Base-by-base conservation (phyloP, 2,113 vertebrate genomes). In the Choloepus hoffmanni region DNA sequence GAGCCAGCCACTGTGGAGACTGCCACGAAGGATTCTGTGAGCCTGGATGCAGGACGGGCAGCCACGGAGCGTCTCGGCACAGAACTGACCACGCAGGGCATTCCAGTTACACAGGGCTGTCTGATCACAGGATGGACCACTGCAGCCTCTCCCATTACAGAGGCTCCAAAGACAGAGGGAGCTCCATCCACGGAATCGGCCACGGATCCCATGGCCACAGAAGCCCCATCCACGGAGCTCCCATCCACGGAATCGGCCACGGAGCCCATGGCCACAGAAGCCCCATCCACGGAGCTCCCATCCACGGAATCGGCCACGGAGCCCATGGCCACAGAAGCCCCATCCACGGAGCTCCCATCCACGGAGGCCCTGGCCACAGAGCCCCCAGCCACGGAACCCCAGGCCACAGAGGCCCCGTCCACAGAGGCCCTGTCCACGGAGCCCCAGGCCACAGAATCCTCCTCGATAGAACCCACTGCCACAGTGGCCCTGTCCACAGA, bases 271-370 rank as follows among this genome's bases (percentile, higher is more conserved):
- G 13, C 92, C 67, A 40, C 1, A 0, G 70, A 45, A 5, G 19
- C 48, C 33, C 4, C 0, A 43, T 19, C 85, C 58, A 50, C 19
- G 2, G 63, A 30, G 36, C 36, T 36, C 36, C 28, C 12, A 0
- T 76, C 67, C 43, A 11, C 10, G 36, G 5, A 10, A 0, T 7
- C 65, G 14, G 1, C 5, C 62, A 50, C 1, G 0, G 19, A 24
- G 0, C 7, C 19, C 1, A 1, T 0, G 1, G 3, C 13, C 45
- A 16, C 0, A 0, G 0, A 12, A 15, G 0, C 67, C 0, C 48
- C 23, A 0, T 0, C 43, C 0, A n/a, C 19, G 0, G 19, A 7
- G 3, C 6, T 15, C 7, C 3, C 43, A 4, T 5, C 92, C 67
- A 40, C 1, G 0, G 70, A 45, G 7, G 19, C 48, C 33, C 4